A percentile compares a stretch with the other conserved stretches of the same genome.
Conservation (phyloP, 2,113 vertebrate species). For the Hydrolagus affinis region DNA sequence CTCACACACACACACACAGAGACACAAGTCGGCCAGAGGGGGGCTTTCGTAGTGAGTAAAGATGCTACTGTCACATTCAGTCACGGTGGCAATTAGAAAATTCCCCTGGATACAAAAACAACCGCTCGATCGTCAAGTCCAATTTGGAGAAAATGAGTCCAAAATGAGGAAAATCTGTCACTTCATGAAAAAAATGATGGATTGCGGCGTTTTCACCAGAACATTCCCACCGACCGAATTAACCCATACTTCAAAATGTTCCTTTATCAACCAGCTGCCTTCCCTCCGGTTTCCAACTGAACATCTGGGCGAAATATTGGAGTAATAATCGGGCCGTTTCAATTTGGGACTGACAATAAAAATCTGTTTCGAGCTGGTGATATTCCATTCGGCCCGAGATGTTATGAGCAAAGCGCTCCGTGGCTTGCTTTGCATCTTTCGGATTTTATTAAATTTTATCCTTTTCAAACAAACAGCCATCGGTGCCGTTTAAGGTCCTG, state of each 20-base stretch:
- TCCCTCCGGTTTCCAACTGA: not conserved
- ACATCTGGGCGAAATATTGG: not conserved
- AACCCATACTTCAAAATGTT: no score
- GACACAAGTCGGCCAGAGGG: not conserved
- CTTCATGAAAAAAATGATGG: not conserved
- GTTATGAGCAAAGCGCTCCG: not conserved
- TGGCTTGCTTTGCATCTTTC: not conserved
- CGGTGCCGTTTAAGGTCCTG: not conserved
- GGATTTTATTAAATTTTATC: conserved; percentile 7
- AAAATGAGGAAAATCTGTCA: not conserved
- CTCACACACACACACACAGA: no score
- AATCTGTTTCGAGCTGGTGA: not conserved
- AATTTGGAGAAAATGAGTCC: not conserved
- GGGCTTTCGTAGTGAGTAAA: not conserved
- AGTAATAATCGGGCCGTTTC: not conserved
- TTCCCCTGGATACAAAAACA: not conserved
- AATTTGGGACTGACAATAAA: not conserved
- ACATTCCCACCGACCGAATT: not conserved
- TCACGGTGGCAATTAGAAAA: not conserved
- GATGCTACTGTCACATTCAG: not conserved
- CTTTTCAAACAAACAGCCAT: not conserved
- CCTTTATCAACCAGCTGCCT: not conserved
- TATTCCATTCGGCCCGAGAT: not conserved
- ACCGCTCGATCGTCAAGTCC: not conserved
- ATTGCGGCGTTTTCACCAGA: not conserved